Evolutionary conservation across 2,888 invertebrate species (phyloP), one percentile per base, ranked within the genome.

Genomic region (Aporophyla nigra): DNA sequence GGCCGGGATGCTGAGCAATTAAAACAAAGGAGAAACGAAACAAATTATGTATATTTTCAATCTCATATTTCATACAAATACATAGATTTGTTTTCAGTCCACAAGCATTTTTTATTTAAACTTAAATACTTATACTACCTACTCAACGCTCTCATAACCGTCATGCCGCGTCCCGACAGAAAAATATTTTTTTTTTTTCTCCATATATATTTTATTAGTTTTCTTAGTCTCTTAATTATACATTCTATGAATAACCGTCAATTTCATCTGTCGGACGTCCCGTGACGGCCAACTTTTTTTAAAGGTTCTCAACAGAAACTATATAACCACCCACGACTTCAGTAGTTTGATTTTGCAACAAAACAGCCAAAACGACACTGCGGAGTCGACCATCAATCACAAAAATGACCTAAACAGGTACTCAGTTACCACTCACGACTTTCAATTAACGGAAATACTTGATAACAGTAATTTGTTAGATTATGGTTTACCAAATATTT

Each of bases 81-180:
- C n/a, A n/a, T 54, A 63, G 14, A 58, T 74, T 75, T 65, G 14
- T 75, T 59, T 65, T 51, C 63, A 63, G 16, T 12, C 62, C 49
- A 46, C 46, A 70, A 10, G 24, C 21, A 4, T 27, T 33, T 49
- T 66, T 14, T 16, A 9, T 59, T 33, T 9, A 5, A 66, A 66
- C 27, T 21, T 66, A 21, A 14, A 7, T 65, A 33, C 7, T 0
- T 2, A 4, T 27, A 7, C 21, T 49, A 14, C 5, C 9, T 33
- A 3, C 27, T 9, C 19, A 19, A 58, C 54, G 24, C 54, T 56
- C 12, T 56, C n/a, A 9, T 43, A 43, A 10, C 43, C 43, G 43
- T 24, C 54, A 24, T 56, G n/a, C n/a, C n/a, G 5, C 14, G 14
- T 24, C 14, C 24, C 6, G 24, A 24, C n/a, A 12, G 5, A n/a